These are phyloP conservation scores for Andrena minutula DNA, from an alignment of 2,888 invertebrate genomes.

Conservation along the genomic window DNA sequence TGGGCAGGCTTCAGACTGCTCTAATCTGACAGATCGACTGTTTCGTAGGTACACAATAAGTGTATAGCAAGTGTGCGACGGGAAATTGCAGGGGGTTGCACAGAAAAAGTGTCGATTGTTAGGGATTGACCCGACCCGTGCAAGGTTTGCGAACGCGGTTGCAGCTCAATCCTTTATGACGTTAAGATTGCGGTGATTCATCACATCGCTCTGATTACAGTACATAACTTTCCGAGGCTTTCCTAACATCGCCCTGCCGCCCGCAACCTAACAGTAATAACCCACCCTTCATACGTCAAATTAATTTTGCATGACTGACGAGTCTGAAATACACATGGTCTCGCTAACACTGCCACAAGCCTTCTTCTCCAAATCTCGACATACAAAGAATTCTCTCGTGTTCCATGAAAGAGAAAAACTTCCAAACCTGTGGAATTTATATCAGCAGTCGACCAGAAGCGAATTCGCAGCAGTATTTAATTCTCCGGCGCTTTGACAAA, in stretches of 20 bases:
- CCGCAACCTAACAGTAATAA: background rate
- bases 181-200: slow-evolving; percentile 8
- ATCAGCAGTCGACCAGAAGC: too few species aligned
- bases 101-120: too few species aligned
- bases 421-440: too few species aligned
- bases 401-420: background rate
- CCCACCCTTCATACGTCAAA: background rate
- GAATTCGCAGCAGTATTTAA: background rate
- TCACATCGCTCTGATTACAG: background rate
- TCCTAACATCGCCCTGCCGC: background rate
- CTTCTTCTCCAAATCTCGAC: too few species aligned
- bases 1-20: background rate
- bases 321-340: background rate
- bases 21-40: background rate
- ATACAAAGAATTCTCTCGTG: too few species aligned
- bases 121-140: too few species aligned
- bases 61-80: too few species aligned
- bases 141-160: too few species aligned
- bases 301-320: slow-evolving; percentile 12
- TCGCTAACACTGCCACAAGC: too few species aligned
- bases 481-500: background rate
- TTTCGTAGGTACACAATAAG: too few species aligned
- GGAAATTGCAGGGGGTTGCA: too few species aligned
- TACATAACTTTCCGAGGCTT: background rate
- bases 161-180: background rate